phyloP scores from a whole-genome alignment of 2,797 vertebrate genomes.

The Argentina silus region DNA sequence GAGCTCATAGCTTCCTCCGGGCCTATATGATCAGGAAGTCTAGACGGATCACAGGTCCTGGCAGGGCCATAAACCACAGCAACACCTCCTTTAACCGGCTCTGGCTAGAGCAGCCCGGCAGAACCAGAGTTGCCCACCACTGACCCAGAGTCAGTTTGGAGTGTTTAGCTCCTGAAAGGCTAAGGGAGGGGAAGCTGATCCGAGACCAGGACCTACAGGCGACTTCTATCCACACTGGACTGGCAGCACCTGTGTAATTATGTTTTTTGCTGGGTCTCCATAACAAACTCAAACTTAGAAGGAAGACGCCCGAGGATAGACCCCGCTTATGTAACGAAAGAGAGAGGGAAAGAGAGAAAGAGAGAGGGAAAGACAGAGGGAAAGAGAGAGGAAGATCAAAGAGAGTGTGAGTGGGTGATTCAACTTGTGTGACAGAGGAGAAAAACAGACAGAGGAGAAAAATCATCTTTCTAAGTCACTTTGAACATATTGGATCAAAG shows the following conservation, averaged over 20 bases:
- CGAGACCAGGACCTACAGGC: not conserved
- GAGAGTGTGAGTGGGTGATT: not conserved
- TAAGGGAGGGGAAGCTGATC: conserved; percentile 2
- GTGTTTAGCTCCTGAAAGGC: not conserved
- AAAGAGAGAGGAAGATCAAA: not conserved
- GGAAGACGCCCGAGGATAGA: conserved; percentile 9
- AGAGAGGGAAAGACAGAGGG: not conserved
- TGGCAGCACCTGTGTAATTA: conserved; percentile 18
- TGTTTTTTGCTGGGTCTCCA: conserved; percentile 18
- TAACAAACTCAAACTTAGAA: conserved; percentile 18
- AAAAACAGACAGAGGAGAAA: not conserved
- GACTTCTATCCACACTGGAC: conserved; percentile 1
- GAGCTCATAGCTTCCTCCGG: not conserved
- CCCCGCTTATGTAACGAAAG: not conserved
- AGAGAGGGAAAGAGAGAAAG: not conserved
- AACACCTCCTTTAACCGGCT: not conserved
- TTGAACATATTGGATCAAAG: conserved; percentile 2
- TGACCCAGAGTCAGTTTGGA: too few species aligned
- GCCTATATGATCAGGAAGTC: not conserved
- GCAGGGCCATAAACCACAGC: not conserved
- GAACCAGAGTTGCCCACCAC: too few species aligned
- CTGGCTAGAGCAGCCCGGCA: not conserved
- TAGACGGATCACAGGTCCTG: conserved; percentile 9
- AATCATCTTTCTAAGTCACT: too few species aligned
- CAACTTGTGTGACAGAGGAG: not conserved